Evolutionary conservation across 2,113 vertebrate genomes (phyloP).

Genomic region (Donacobius atricapilla): DNA sequence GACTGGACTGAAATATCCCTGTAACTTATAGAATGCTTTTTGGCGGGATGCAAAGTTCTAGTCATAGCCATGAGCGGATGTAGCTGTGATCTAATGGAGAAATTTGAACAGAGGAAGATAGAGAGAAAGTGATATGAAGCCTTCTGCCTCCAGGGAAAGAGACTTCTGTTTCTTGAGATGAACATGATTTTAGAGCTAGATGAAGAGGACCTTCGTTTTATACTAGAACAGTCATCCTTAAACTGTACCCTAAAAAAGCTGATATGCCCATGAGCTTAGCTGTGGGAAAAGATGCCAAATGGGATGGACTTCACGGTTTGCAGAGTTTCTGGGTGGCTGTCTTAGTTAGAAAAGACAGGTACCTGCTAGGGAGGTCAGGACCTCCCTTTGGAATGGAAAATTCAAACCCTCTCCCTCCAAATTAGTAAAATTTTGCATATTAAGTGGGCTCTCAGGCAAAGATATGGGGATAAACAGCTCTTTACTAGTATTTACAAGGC

Average conservation of each 20-base stretch:
- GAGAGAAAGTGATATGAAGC: background rate
- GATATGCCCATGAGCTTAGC: background rate
- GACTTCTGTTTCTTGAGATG: background rate
- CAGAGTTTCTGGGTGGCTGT: background rate
- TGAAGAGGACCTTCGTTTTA: background rate
- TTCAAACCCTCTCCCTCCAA: no score
- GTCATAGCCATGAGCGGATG: background rate
- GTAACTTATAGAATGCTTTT: background rate
- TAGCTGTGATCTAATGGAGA: background rate
- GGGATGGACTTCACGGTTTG: background rate
- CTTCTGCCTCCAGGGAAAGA: background rate
- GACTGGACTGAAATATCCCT: background rate
- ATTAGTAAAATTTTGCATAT: no score
- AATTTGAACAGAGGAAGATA: background rate
- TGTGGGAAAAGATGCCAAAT: background rate
- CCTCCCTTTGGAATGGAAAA: no score
- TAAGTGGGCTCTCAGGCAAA: no score
- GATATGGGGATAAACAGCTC: no score
- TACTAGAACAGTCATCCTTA: background rate
- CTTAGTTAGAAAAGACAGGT: no score
- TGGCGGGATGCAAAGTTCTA: background rate
- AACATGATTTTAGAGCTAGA: background rate
- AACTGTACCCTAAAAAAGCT: background rate
- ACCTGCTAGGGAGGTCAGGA: no score
- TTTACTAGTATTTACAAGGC: no score